Evolutionary conservation across 2,888 invertebrate genomes (phyloP).

Genomic region (Dryomyza anilis): DNA sequence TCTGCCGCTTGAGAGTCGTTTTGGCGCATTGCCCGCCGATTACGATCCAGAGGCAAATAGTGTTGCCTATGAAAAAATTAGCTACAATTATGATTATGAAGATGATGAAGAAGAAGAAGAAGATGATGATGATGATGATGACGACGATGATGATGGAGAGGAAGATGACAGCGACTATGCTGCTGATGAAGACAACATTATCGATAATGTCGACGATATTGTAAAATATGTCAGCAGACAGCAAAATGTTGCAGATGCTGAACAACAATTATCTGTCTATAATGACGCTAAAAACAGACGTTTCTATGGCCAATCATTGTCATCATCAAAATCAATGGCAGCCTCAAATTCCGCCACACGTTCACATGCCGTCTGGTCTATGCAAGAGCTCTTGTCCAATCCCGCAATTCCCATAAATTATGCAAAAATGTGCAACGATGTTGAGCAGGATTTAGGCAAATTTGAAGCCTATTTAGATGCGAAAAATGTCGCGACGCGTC

Average conservation of each 20-base stretch:
- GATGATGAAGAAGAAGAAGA: slow-evolving; percentile 37
- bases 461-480: slow-evolving; percentile 56
- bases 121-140: slow-evolving; percentile 32
- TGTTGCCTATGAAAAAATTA: slow-evolving; percentile 43
- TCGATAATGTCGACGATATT: no score
- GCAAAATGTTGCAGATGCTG: not conserved
- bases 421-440: slow-evolving; percentile 58
- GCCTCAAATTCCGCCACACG: not conserved
- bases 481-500: slow-evolving; percentile 32
- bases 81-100: slow-evolving; percentile 46
- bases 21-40: slow-evolving; percentile 35
- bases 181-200: not conserved
- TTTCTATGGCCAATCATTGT: not conserved
- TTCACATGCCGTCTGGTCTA: slow-evolving; percentile 55
- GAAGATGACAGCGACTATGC: not conserved
- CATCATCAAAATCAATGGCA: not conserved
- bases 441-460: slow-evolving; percentile 55
- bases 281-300: not conserved
- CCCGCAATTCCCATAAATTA: slow-evolving; percentile 59
- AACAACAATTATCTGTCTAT: not conserved
- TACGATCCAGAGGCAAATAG: slow-evolving; percentile 54
- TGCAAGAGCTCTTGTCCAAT: slow-evolving; percentile 58
- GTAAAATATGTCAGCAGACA: no score
- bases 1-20: slow-evolving; percentile 64
- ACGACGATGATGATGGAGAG: slow-evolving; percentile 22